Evolutionary conservation across 2,888 invertebrate species (phyloP).

Genomic region (Volucella inflata): DNA sequence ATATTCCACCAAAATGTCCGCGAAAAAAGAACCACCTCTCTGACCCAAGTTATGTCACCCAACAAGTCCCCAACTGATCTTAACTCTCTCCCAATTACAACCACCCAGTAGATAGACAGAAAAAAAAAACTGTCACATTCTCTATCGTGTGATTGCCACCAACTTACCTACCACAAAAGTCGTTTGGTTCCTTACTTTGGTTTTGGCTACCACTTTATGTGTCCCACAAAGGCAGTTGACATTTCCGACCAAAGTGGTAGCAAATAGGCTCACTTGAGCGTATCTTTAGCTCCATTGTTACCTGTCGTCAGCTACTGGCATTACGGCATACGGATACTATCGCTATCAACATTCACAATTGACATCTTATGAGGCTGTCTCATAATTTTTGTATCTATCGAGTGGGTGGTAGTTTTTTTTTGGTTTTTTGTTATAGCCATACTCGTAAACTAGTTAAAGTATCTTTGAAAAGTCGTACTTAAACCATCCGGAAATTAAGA

Average conservation of each 20-base stretch:
- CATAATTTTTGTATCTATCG: constrained; percentile 5
- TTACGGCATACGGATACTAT: constrained; percentile 38
- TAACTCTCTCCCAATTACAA: constrained; percentile 28
- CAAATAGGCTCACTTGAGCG: constrained; percentile 54
- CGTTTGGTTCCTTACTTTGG: constrained; percentile 11
- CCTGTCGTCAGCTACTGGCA: constrained; percentile 45
- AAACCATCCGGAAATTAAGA: constrained; percentile 70
- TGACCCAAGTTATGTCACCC: constrained; percentile 5
- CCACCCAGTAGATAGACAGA: neutral
- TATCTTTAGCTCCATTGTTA: constrained; percentile 46
- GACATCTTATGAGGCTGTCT: constrained; percentile 62
- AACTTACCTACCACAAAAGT: constrained; percentile 6
- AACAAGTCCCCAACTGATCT: constrained; percentile 20
- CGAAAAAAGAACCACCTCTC: neutral
- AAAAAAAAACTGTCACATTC: constrained; percentile 53
- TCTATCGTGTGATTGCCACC: constrained; percentile 45
- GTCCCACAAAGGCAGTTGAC: constrained; percentile 46
- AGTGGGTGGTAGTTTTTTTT: constrained; percentile 60
- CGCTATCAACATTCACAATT: constrained; percentile 56
- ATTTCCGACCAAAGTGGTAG: constrained; percentile 55
- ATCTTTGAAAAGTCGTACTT: neutral
- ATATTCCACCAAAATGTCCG: neutral
- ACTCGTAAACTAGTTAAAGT: constrained; percentile 38
- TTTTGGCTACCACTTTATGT: constrained; percentile 48
- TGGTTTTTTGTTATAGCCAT: neutral